A percentile compares a stretch with the other conserved stretches of the same genome.
Conservation (phyloP, 2,888 invertebrate genomes). For the Netelia virgata region DNA sequence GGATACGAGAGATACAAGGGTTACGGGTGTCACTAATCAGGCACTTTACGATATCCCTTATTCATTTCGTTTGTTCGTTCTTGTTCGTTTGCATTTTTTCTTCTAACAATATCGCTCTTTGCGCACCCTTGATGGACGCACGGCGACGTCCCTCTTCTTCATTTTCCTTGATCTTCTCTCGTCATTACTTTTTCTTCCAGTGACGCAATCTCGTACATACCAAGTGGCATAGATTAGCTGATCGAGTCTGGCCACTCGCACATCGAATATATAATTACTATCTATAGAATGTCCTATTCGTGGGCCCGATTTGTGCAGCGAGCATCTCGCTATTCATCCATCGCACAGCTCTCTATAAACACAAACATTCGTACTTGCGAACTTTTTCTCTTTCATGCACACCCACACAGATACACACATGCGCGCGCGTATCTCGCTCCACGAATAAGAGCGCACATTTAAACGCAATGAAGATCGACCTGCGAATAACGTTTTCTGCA, state of each 20-base stretch:
- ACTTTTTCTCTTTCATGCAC: not conserved
- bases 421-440: conserved; percentile 8
- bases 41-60: conserved; percentile 83
- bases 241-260: conserved; percentile 37
- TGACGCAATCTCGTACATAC: conserved; percentile 41
- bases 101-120: conserved; percentile 46
- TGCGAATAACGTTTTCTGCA: conserved; percentile 42
- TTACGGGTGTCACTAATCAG: conserved; percentile 83
- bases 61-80: conserved; percentile 72
- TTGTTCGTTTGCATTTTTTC: conserved; percentile 46
- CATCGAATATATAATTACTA: conserved; percentile 43
- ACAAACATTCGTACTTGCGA: not conserved
- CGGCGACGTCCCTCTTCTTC: conserved; percentile 49
- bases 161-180: conserved; percentile 35
- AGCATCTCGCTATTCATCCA: not conserved
- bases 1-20: conserved; percentile 67
- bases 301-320: conserved; percentile 20
- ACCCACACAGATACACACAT: conserved; percentile 17
- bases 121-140: conserved; percentile 40
- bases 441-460: conserved; percentile 5
- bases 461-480: conserved; percentile 36
- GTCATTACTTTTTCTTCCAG: conserved; percentile 34
- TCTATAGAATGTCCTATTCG: conserved; percentile 33
- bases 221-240: conserved; percentile 35
- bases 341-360: conserved; percentile 6